Conservation (phyloP, 2,888 invertebrate genomes). For the Eupithecia tripunctaria region DNA sequence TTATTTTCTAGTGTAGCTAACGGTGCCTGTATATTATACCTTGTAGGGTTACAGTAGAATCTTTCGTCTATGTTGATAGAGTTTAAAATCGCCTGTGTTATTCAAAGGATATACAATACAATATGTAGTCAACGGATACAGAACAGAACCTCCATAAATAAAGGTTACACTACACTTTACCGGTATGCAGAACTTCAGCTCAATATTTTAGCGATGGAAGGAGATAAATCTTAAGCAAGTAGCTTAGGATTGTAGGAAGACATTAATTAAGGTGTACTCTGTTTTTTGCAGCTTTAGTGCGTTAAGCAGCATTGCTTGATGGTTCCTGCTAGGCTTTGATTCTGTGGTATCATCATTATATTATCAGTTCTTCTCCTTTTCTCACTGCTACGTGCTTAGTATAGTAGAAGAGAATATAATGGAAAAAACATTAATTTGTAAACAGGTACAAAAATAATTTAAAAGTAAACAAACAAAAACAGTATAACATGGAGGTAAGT, state of each 20-base stretch:
- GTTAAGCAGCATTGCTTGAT: conserved; percentile 31
- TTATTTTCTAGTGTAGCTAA: conserved; percentile 30
- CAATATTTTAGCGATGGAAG: conserved; percentile 48
- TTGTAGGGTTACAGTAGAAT: background rate
- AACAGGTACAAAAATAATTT: too few relatives aligned
- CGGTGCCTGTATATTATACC: background rate
- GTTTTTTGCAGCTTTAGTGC: conserved; percentile 52
- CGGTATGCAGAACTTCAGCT: conserved; percentile 44
- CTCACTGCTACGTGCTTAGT: background rate
- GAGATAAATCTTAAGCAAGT: conserved; percentile 55
- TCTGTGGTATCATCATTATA: background rate
- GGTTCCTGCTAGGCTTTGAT: conserved; percentile 29
- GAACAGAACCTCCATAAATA: conserved; percentile 41
- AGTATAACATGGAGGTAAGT: too few relatives aligned
- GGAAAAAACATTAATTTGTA: too few relatives aligned
- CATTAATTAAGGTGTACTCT: conserved; percentile 60
- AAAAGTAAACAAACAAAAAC: too few relatives aligned
- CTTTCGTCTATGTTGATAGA: background rate
- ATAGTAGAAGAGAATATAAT: too few relatives aligned
- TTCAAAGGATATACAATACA: conserved; percentile 28
- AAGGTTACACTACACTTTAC: conserved; percentile 39
- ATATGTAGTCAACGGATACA: conserved; percentile 39
- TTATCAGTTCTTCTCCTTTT: too few relatives aligned
- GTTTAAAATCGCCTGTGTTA: background rate
- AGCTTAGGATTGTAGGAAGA: conserved; percentile 57